These are phyloP conservation scores for Plemyria rubiginata DNA, from an alignment of 2,888 invertebrate species.

Conservation along the genomic window DNA sequence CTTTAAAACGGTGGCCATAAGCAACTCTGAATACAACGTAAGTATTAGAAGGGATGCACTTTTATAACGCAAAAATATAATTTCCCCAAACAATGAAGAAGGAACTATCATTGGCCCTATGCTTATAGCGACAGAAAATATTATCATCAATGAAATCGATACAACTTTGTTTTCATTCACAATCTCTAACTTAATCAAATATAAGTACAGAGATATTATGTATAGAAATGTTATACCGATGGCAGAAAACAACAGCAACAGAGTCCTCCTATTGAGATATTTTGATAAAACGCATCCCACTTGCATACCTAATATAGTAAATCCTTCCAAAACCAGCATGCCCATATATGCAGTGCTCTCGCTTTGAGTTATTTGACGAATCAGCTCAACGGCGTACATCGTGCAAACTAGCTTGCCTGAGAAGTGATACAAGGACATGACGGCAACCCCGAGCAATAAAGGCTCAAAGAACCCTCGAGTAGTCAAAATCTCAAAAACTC, in stretches of 20 bases:
- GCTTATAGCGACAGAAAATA: slow-evolving; percentile 61
- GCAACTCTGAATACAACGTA: slow-evolving; percentile 51
- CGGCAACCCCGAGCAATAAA: slow-evolving; percentile 50
- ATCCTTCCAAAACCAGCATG: slow-evolving; percentile 66
- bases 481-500: slow-evolving; percentile 42
- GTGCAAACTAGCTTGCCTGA: slow-evolving; percentile 61
- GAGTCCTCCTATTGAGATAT: slow-evolving; percentile 55
- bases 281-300: slow-evolving; percentile 59
- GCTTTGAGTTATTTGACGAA: slow-evolving; percentile 55
- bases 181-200: slow-evolving; percentile 49
- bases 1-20: slow-evolving; percentile 58
- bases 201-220: slow-evolving; percentile 59
- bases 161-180: slow-evolving; percentile 55
- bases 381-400: slow-evolving; percentile 61
- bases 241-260: slow-evolving; percentile 54
- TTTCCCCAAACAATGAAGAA: slow-evolving; percentile 59
- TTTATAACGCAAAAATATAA: slow-evolving; percentile 61
- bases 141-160: slow-evolving; percentile 53
- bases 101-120: slow-evolving; percentile 67
- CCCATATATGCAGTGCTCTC: slow-evolving; percentile 59
- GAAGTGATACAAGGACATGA: slow-evolving; percentile 56
- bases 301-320: slow-evolving; percentile 66
- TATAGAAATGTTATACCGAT: slow-evolving; percentile 58
- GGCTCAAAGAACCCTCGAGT: slow-evolving; percentile 57
- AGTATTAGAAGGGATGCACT: slow-evolving; percentile 53